phyloP scores from a whole-genome alignment of 2,888 invertebrate genomes.

The Baronia brevicornis region DNA sequence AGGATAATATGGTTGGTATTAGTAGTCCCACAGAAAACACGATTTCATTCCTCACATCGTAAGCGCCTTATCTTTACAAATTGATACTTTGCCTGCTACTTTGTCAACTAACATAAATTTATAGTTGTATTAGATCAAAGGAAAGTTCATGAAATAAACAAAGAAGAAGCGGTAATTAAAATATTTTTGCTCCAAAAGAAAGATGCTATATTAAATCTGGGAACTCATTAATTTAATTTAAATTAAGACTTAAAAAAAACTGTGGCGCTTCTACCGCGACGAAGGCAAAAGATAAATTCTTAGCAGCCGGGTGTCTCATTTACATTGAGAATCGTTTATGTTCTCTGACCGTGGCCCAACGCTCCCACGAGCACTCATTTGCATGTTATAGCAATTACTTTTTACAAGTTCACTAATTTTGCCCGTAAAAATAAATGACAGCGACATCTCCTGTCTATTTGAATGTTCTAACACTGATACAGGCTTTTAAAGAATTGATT shows the following conservation, averaged over 20 bases:
- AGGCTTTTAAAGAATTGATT: no score
- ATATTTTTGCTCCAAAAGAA: no score
- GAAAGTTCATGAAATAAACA: no score
- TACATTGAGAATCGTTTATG: slow-evolving; percentile 56
- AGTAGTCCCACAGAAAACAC: no score
- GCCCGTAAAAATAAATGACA: slow-evolving; percentile 21
- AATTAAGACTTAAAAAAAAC: slow-evolving; percentile 1
- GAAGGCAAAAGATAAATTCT: slow-evolving; percentile 37
- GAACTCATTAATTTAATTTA: slow-evolving; percentile 1
- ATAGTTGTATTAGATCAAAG: no score
- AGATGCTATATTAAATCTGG: no score
- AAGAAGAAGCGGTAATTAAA: no score
- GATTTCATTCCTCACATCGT: no score
- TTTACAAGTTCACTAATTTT: slow-evolving; percentile 55
- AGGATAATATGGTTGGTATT: no score
- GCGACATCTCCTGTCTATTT: slow-evolving; percentile 5
- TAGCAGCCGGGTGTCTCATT: slow-evolving; percentile 42
- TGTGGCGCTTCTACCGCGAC: neutral
- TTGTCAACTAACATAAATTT: no score
- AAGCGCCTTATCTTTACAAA: no score
- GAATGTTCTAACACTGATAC: neutral
- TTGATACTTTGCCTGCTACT: no score
- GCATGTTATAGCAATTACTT: slow-evolving; percentile 65
- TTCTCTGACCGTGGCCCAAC: slow-evolving; percentile 37
- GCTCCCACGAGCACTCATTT: slow-evolving; percentile 44